phyloP scores from a whole-genome alignment of 2,888 invertebrate species.

The Pimpla rufipes region DNA sequence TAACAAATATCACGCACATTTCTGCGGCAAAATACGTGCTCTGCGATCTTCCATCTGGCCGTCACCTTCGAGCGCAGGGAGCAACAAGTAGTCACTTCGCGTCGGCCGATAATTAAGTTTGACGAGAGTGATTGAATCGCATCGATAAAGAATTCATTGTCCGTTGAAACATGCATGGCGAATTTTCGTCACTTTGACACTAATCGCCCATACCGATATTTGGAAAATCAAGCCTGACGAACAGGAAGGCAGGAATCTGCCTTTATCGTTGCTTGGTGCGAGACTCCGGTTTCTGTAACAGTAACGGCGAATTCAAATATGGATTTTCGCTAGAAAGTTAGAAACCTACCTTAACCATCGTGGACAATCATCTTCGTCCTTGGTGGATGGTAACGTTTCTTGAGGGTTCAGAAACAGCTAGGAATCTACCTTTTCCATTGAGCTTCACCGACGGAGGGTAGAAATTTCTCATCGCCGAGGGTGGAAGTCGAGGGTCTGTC shows the following conservation, averaged over 20 bases:
- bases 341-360: neutral
- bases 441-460: neutral
- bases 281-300: neutral
- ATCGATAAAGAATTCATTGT: slow-evolving; percentile 21
- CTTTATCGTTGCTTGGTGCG: neutral
- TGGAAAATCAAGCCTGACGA: neutral
- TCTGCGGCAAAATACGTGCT: neutral
- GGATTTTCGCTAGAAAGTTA: neutral
- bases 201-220: slow-evolving; percentile 8
- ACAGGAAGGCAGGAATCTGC: neutral
- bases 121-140: neutral
- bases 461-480: slow-evolving; percentile 14
- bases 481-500: neutral
- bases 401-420: neutral
- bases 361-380: neutral
- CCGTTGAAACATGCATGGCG: neutral
- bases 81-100: slow-evolving; percentile 49
- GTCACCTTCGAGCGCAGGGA: neutral
- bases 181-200: neutral
- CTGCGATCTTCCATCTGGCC: neutral
- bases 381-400: neutral
- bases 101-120: slow-evolving; percentile 39
- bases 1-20: neutral
- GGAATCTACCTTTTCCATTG: neutral
- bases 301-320: neutral